Percentiles rank a stretch among this genome's conserved stretches.
Conservation (phyloP, 1,140 invertebrate genomes). For the Gerris buenoi region DNA sequence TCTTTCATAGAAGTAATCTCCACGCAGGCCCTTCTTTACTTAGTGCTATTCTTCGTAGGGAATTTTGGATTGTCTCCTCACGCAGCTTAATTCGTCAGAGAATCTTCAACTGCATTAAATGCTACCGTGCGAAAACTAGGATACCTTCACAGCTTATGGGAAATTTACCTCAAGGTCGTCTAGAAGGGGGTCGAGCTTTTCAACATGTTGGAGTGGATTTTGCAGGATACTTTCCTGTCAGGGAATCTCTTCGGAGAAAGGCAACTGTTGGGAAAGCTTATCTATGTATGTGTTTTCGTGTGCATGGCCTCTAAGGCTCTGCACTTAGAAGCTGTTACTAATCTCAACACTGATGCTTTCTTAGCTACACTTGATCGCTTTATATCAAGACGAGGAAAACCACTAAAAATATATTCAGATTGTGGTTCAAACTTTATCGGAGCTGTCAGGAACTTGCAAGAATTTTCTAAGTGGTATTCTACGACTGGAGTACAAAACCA, state of each 20-base stretch:
- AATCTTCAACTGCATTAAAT: no score
- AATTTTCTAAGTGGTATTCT: conserved; percentile 14
- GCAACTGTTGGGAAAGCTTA: conserved; percentile 18
- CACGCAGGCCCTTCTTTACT: no score
- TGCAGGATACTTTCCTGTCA: conserved; percentile 25
- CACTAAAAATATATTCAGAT: conserved; percentile 24
- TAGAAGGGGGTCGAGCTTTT: no score
- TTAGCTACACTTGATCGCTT: conserved; percentile 27
- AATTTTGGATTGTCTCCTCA: no score
- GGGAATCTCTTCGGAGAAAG: conserved; percentile 14
- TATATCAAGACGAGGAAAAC: conserved; percentile 23
- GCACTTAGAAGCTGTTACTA: conserved; percentile 26
- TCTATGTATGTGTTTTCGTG: conserved; percentile 22
- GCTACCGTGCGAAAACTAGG: no score
- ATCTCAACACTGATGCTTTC: conserved; percentile 22
- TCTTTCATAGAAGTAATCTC: no score
- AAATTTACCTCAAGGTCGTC: no score
- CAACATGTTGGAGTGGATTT: no score
- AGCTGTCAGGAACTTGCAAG: conserved; percentile 22
- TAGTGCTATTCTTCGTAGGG: no score
- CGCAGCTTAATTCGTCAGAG: no score
- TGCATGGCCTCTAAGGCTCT: no score
- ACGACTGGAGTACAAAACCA: conserved; percentile 20
- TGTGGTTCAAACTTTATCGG: conserved; percentile 30
- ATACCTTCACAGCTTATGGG: no score